phyloP scores from a whole-genome alignment of 2,888 invertebrate genomes.

The Ariolimax columbianus region DNA sequence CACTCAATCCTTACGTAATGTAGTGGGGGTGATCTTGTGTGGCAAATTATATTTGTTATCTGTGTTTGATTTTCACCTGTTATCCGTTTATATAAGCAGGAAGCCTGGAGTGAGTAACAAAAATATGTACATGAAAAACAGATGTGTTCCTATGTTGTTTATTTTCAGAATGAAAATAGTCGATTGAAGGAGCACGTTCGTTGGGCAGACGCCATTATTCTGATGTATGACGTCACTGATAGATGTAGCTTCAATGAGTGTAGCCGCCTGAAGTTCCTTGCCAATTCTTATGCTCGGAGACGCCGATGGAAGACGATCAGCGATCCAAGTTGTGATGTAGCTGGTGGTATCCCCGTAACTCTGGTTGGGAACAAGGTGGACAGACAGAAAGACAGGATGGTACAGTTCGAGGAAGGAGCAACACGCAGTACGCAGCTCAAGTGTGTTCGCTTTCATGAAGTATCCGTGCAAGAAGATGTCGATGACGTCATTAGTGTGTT shows the following conservation, averaged over 20 bases:
- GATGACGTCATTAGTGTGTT: slow-evolving; percentile 87
- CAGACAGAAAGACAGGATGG: slow-evolving; percentile 88
- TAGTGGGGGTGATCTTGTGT: no score
- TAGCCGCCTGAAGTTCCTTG: slow-evolving; percentile 70
- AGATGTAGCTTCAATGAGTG: slow-evolving; percentile 86
- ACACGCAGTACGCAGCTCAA: slow-evolving; percentile 62
- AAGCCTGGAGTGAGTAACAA: no score
- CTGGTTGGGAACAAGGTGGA: slow-evolving; percentile 91
- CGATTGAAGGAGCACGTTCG: slow-evolving; percentile 87
- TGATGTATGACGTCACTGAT: slow-evolving; percentile 92
- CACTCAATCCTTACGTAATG: no score
- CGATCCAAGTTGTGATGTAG: slow-evolving; percentile 19
- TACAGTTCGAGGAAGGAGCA: slow-evolving; percentile 74
- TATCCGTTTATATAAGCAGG: no score
- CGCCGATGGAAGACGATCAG: slow-evolving; percentile 47
- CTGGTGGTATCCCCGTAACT: slow-evolving; percentile 82
- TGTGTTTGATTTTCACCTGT: no score
- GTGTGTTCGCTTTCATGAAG: slow-evolving; percentile 86
- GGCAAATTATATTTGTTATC: no score
- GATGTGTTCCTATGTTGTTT: background rate
- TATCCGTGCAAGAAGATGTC: slow-evolving; percentile 89
- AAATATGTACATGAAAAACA: background rate
- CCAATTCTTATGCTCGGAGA: slow-evolving; percentile 70
- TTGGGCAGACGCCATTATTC: slow-evolving; percentile 92
- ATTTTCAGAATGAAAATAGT: slow-evolving; percentile 67